Evolutionary conservation across 2,888 invertebrate genomes (phyloP), one percentile per base, ranked within the genome.

Genomic region (Apotomis turbidana): DNA sequence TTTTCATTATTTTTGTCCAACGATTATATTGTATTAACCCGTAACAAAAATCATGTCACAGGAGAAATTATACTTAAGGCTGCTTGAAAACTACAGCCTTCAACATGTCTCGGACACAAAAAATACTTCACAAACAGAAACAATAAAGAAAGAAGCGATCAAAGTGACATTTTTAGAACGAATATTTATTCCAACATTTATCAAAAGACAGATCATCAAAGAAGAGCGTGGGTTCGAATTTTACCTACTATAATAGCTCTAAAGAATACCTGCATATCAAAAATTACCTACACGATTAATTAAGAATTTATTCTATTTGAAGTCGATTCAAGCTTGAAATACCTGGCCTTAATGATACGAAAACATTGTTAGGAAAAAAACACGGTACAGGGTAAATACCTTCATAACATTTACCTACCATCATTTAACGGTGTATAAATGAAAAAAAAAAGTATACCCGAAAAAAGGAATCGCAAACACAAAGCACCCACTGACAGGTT

Each of bases 391-490:
- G 9, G 3, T 9, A 10, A 49, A 49, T 46, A 49, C 10, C 10
- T 60, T 60, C 46, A 15, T 3, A 60, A 27, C 46, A 46, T 60
- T 60, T 60, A 60, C 27, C 44, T 54, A 54, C 63, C 15, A 5
- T 10, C 41, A 64, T 64, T 15, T 44, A 41, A 64, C 52, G 49
- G 9, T 38, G 57, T 27, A 12, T 27, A 3, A 57, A 57, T 13
- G 13, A 5, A 13, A 52, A 52, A 6, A 51, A 36, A 0, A 41
- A 8, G 49, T 49, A 49, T 9, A 49, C 9, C 49, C 55, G 49
- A 57, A 36, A 67, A 49, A 57, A 57, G 6, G 6, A 67, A 55
- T 57, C 57, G 57, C 44, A 66, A 67, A 58, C 36, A 44, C 55
- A 55, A 55, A 49, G 36, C 5, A 15, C 63, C 15, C 27, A 5